These are phyloP conservation scores for Stegodyphus mimosarum DNA, from an alignment of 1,140 invertebrate genomes.

Conservation along the genomic window DNA sequence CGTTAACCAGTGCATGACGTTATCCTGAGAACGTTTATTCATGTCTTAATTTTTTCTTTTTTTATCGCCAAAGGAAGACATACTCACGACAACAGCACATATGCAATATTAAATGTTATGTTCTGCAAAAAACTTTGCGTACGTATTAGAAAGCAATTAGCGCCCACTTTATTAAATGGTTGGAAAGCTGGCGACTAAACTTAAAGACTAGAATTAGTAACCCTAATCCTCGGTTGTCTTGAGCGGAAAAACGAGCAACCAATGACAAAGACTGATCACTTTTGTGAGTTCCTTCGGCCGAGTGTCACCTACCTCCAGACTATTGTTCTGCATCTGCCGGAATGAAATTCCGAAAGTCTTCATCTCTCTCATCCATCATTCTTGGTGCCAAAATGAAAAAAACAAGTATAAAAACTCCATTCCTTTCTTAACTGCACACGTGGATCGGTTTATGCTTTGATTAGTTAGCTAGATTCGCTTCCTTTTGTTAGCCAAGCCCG, in stretches of 20 bases:
- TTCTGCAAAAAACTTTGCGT: no score
- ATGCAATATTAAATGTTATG: no score
- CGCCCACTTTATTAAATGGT: not conserved
- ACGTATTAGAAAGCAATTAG: no score
- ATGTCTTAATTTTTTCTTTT: no score
- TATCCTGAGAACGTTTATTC: no score
- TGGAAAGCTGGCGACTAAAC: not conserved
- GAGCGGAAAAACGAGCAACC: not conserved
- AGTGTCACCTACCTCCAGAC: conserved; percentile 39
- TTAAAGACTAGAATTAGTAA: not conserved
- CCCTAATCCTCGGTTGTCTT: conserved; percentile 16
- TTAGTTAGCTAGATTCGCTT: not conserved
- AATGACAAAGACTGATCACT: conserved; percentile 43
- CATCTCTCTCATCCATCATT: conserved; percentile 32
- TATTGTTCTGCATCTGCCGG: not conserved
- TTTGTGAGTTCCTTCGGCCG: not conserved
- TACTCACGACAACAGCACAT: no score
- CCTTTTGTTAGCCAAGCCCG: no score
- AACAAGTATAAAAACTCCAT: conserved; percentile 15
- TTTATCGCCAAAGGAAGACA: no score
- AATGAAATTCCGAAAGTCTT: conserved; percentile 9
- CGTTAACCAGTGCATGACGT: no score
- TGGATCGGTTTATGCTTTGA: conserved; percentile 3
- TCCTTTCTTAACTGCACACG: not conserved
- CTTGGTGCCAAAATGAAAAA: conserved; percentile 42